Conservation (phyloP, 2,888 invertebrate genomes). For the Pteria penguin region DNA sequence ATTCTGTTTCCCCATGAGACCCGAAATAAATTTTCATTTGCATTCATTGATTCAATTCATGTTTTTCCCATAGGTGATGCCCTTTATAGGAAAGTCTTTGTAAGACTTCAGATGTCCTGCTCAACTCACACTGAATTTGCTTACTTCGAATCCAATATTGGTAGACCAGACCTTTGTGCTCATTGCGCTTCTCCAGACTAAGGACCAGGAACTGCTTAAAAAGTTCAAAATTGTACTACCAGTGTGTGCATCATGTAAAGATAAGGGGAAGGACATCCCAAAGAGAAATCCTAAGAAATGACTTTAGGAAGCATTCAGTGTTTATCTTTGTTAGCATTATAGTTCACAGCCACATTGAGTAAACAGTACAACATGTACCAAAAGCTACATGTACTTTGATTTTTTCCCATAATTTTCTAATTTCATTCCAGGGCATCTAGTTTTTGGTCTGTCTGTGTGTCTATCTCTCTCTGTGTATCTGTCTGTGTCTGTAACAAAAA, state of each 20-base stretch:
- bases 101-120: conserved; percentile 11
- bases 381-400: not conserved
- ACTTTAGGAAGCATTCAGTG: not conserved
- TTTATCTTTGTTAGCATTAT: not conserved
- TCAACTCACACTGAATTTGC: conserved; percentile 20
- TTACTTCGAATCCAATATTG: conserved; percentile 3
- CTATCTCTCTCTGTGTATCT: too few species aligned
- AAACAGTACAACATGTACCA: not conserved
- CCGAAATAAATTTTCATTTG: not conserved
- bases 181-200: conserved; percentile 5
- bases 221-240: conserved; percentile 7
- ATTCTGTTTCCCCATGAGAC: not conserved
- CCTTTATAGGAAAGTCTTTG: conserved; percentile 15
- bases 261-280: not conserved
- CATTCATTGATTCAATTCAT: not conserved
- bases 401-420: not conserved
- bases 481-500: too few species aligned
- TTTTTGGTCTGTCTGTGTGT: too few species aligned
- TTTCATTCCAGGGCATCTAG: too few species aligned
- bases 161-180: conserved; percentile 1
- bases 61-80: conserved; percentile 2
- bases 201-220: not conserved
- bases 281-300: not conserved
- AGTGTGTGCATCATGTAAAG: not conserved
- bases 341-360: not conserved